A percentile compares a stretch with the other conserved stretches of the same genome.
Conservation (phyloP, 2,797 vertebrate species). For the Acanthornis magna region DNA sequence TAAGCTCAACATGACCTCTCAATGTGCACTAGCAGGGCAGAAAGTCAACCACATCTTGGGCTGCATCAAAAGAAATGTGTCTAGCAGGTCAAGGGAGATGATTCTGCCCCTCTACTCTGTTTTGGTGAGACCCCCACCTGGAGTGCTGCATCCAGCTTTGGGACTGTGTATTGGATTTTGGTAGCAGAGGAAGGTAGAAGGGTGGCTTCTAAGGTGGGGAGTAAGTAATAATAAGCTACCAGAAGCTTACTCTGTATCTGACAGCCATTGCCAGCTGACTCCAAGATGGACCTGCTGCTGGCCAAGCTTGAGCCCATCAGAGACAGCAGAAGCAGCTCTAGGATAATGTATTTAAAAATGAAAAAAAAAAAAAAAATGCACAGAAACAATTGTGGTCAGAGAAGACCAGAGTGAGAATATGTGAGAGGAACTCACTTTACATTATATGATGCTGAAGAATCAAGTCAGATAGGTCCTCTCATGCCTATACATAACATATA, state of each 20-base stretch:
- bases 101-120: not conserved
- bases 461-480: not conserved
- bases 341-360: not conserved
- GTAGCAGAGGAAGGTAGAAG: not conserved
- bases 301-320: not conserved
- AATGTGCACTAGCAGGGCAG: not conserved
- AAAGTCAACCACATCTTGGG: not conserved
- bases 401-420: not conserved
- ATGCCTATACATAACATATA: not conserved
- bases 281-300: not conserved
- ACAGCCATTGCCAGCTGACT: not conserved
- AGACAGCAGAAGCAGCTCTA: not conserved
- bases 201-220: not conserved
- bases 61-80: not conserved
- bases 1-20: not conserved
- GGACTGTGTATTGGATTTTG: not conserved
- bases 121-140: not conserved
- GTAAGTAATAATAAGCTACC: not conserved
- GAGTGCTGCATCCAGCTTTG: not conserved
- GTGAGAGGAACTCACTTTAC: not conserved
- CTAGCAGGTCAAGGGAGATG: not conserved
- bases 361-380: not conserved
- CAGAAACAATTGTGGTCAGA: not conserved
- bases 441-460: not conserved
- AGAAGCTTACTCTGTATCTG: not conserved